These are phyloP conservation scores for Caradrina kadenii DNA, from an alignment of 2,888 invertebrate species.

Conservation along the genomic window DNA sequence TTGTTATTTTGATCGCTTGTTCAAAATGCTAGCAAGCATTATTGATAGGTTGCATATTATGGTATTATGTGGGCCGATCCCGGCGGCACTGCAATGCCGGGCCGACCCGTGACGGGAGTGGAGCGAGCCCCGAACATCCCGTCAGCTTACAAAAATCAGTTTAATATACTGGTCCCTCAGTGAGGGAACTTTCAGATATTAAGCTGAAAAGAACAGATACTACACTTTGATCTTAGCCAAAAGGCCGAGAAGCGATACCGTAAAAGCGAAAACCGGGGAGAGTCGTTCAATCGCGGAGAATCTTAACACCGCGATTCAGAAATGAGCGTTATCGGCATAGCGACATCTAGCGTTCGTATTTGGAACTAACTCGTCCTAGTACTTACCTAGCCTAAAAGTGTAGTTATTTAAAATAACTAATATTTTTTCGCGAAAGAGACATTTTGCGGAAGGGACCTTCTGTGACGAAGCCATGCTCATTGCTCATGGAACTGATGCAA, in stretches of 20 bases:
- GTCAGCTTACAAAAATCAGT: constrained; percentile 30
- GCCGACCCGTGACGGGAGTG: constrained; percentile 18
- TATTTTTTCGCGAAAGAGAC: no score
- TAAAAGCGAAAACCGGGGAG: not conserved
- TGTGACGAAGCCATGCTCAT: no score
- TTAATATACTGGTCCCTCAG: constrained; percentile 30
- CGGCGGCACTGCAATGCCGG: constrained; percentile 18
- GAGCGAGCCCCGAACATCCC: constrained; percentile 23
- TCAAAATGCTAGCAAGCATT: no score
- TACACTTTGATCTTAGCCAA: constrained; percentile 31
- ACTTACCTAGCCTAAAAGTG: not conserved
- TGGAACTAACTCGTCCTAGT: not conserved
- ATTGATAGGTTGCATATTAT: no score
- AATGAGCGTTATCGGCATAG: constrained; percentile 12
- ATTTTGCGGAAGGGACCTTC: no score
- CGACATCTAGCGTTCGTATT: not conserved
- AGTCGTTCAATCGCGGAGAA: not conserved
- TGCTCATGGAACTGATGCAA: no score
- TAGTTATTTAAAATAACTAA: not conserved
- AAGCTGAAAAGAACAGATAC: constrained; percentile 24
- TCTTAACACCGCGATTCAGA: constrained; percentile 7
- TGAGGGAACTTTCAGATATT: constrained; percentile 25
- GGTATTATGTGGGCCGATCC: not conserved
- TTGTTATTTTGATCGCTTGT: no score
- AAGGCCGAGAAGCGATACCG: constrained; percentile 9